Evolutionary conservation across 1,140 invertebrate genomes (phyloP).

Genomic region (Pseudachorutes palmiensis): DNA sequence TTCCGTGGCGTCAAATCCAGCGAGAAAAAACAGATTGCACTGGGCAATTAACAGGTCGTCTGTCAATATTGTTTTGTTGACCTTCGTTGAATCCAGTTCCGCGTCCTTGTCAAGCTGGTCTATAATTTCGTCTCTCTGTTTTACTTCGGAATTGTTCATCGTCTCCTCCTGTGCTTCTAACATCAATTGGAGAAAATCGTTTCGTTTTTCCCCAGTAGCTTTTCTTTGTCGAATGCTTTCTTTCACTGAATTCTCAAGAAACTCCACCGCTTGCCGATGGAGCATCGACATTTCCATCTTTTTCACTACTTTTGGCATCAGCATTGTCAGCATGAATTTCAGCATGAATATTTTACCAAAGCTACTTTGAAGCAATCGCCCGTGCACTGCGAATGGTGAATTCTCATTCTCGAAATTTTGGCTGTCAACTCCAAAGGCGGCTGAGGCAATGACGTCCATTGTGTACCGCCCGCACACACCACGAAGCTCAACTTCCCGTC

Average conservation of each 20-base stretch:
- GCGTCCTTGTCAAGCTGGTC: conserved; percentile 39
- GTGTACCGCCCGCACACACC: conserved; percentile 51
- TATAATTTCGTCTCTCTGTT: not conserved
- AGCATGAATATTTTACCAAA: conserved; percentile 22
- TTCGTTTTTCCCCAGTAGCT: conserved; percentile 40
- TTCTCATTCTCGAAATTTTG: conserved; percentile 49
- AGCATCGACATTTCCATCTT: not conserved
- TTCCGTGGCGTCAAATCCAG: conserved; percentile 45
- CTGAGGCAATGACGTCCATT: conserved; percentile 55
- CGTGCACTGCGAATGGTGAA: conserved; percentile 47
- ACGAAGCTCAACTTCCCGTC: conserved; percentile 43
- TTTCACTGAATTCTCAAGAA: conserved; percentile 41
- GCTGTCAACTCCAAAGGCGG: conserved; percentile 51
- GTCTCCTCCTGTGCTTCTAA: conserved; percentile 40
- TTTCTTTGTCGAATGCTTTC: conserved; percentile 42
- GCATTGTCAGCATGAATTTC: conserved; percentile 28
- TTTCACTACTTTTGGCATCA: not conserved
- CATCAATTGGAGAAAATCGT: conserved; percentile 45
- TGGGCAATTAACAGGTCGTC: conserved; percentile 37
- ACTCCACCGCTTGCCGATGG: conserved; percentile 32
- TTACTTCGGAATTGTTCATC: conserved; percentile 38
- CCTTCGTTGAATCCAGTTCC: conserved; percentile 36
- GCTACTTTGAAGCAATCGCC: conserved; percentile 41
- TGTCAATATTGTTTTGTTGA: conserved; percentile 16
- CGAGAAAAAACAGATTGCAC: conserved; percentile 44